Evolutionary conservation across 2,888 invertebrate species (phyloP), one percentile per base, ranked within the genome.

Genomic region (Watsonalla binaria): DNA sequence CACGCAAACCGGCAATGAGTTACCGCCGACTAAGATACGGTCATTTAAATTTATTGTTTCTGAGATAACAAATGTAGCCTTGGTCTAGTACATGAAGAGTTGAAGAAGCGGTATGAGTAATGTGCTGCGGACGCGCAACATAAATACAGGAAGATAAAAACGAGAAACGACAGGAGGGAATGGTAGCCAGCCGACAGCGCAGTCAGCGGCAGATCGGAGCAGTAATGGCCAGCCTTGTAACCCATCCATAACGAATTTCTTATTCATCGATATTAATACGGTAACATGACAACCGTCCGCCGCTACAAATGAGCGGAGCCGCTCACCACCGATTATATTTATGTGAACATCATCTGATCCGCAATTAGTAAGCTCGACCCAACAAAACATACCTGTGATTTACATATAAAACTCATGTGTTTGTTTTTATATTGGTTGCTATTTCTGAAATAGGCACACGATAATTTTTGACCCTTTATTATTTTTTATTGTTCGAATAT

Each of bases 201-300:
- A 74, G 77, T 67, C 69, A 72, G 74, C 76, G 77, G 79, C 78
- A 70, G 74, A 75, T 76, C 76, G 76, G 63, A 70, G 72, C 70
- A 66, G 86, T 87, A 86, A 88, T 87, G 82, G 85, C 74, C 75
- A 80, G 77, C 76, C 88, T 80, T 90, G 90, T 90, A 90, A 67
- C 76, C 79, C 85, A 89, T 90, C 85, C 83, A 90, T 90, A 87
- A 89, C 86, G 82, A 84, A 89, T 89, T 89, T 90, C 86, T 89
- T 88, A 90, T 90, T 88, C 90, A 90, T 90, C 88, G 89, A 86
- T 87, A 86, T 88, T 86, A 88, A 88, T 89, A 85, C 80, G 76
- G 74, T 70, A 82, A 89, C 90, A 90, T 84, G 89, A 88, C 88
- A 86, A 85, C 85, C 86, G 81, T 83, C 81, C 78, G 83, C 77